Evolutionary conservation across 2,888 invertebrate genomes (phyloP), one percentile per base, ranked within the genome.

Genomic region (Acrobasis repandana): DNA sequence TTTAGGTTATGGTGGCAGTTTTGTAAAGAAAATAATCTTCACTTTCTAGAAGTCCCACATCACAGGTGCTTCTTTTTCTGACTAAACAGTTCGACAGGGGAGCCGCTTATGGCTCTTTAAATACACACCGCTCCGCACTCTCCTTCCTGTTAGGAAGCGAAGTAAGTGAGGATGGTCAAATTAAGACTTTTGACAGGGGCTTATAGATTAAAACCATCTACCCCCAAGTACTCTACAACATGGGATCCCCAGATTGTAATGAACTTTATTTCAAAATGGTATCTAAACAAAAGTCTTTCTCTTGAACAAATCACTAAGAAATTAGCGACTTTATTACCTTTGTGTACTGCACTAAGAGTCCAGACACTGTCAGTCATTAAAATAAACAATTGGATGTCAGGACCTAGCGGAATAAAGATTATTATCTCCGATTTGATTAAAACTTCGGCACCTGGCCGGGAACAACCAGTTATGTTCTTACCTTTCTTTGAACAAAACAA

Each of bases 221-320:
- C 9, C 5, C 73, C 75, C 1, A 77, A 75, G 54, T 76, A 76
- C 43, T 60, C 34, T 0, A 16, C 20, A 6, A 74, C 70, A 0
- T 76, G 75, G 74, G 68, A 76, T 46, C 73, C 73, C 8, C 58
- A 73, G 51, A 2, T 65, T 2, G 71, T 73, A 4, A 54, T 76
- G 18, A 61, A 72, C 51, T 54, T 51, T 28, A n/a, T 74, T 15
- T 47, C 64, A 0, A 43, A 56, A 1, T 72, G 70, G 73, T 61
- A 51, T 5, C 74, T 72, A 0, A 66, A 73, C 58, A 56, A n/a
- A 1, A 9, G 48, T 1, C 14, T 74, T 0, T 3, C 15, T 1
- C n/a, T 74, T 18, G 66, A 64, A n/a, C 65, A 67, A 18, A 18
- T 73, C 0, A 69, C 68, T 0, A 73, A 74, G 52, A 74, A 75